Base-by-base conservation (phyloP, 2,888 invertebrate species). In the Muscina levida region DNA sequence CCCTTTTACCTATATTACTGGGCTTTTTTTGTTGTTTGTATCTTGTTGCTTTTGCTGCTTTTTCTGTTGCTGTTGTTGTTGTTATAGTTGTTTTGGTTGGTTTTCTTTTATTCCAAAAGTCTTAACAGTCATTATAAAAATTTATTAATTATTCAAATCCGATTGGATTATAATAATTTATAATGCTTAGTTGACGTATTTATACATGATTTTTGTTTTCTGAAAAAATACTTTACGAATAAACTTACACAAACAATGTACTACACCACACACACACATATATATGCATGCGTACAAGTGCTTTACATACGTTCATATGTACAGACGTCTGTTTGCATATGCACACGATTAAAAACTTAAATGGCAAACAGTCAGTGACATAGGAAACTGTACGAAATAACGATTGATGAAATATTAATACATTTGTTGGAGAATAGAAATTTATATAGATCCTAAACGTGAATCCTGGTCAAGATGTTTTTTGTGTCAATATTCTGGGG, bases 81-180 rank as follows among this genome's bases (percentile, higher is more conserved):
- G 31, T 74, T 48, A n/a, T n/a, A n/a, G 31, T 37, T 51, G 31
- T 74, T 48, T 31, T 70, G 59, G 22, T 44, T 74, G 70, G 66
- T 72, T 65, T 62, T 66, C 53, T 31, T 71, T 48, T 72, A 65
- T 77, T 66, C 71, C 65, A 72, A 72, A 68, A 66, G 78, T 70
- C 75, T 78, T 76, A 82, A 82, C 72, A 82, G 48, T 76, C 75
- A 75, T 79, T 82, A 76, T 82, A 76, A 79, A 82, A 83, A 83
- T 79, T 88, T 89, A 91, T 90, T 90, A 91, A 90, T 91, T 91
- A 90, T 91, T 91, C 88, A 90, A 91, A 91, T 91, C 91, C 90
- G 89, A 89, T 89, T 89, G 89, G 90, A 90, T 91, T 91, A 90
- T 89, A 88, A 89, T 90, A 91, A 90, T 91, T 91, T 90, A 91